Evolutionary conservation across 2,888 invertebrate species (phyloP).

Genomic region (Hipparchia sbordonii): DNA sequence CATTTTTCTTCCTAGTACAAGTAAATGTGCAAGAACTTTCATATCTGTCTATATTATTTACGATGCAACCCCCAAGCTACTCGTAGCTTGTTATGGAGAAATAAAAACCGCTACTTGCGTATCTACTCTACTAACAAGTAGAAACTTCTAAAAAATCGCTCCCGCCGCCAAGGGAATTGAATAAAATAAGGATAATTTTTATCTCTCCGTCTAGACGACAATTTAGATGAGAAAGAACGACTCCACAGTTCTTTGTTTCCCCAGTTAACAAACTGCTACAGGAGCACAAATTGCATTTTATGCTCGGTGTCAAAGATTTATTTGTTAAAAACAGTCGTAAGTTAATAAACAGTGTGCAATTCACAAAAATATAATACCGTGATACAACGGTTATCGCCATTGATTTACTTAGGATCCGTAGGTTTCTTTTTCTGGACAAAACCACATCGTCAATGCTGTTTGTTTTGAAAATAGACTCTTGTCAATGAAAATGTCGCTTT

Average conservation of each 20-base stretch:
- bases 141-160: conserved; percentile 27
- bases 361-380: too few species aligned
- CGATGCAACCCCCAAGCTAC: background rate
- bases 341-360: too few species aligned
- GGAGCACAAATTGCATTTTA: conserved; percentile 52
- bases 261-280: conserved; percentile 19
- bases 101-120: conserved; percentile 17
- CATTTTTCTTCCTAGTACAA: background rate
- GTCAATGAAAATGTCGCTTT: too few species aligned
- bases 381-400: too few species aligned
- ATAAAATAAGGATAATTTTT: conserved; percentile 38
- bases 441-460: too few species aligned
- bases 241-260: conserved; percentile 28
- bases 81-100: conserved; percentile 8
- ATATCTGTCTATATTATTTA: background rate
- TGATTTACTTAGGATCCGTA: too few species aligned
- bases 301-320: background rate
- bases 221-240: conserved; percentile 34
- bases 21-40: background rate
- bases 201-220: conserved; percentile 37
- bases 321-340: background rate
- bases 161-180: conserved; percentile 30
- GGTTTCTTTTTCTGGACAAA: too few species aligned
- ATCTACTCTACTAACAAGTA: conserved; percentile 21
- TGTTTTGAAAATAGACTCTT: too few species aligned